Base-by-base conservation (phyloP, 2,888 invertebrate species). In the Eilema caniola region DNA sequence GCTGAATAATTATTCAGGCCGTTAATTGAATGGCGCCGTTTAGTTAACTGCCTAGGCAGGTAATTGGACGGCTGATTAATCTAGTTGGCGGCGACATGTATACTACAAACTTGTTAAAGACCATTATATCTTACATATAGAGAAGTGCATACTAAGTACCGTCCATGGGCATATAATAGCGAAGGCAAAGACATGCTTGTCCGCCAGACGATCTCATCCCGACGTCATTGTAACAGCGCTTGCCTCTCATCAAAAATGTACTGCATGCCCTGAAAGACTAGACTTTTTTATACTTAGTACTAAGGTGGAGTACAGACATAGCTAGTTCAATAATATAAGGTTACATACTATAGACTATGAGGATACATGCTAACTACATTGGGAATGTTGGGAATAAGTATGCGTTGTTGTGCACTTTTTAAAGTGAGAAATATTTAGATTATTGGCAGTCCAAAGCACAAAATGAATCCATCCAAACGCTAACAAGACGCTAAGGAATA, bases 201-300 rank as follows among this genome's bases (percentile, higher is more conserved):
- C 86, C 88, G 92, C 90, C 89, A 92, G 92, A 91, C 92, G 93
- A 92, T 90, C 94, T 92, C 94, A 90, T 91, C 92, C 89, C 92
- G 90, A 82, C 92, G 89, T 90, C 88, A 94, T 95, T 94, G 94
- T 94, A 85, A 85, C 86, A 86, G 83, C 87, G 91, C 86, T 89
- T 89, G 86, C 83, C 87, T 87, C 92, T 94, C 93, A 94, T 95
- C 92, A 93, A 95, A 95, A 93, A 95, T 95, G 91, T 89, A 95
- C 88, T 73, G 89, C 89, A 85, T 81, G 79, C 84, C 87, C 90
- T 93, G 92, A 93, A 94, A 93, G 93, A 92, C 89, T 76, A 71
- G 76, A 71, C 73, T 81, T 80, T 28, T 79, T 81, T 79, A 31
- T 37, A 67, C 33, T 28, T 60, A 41, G 53, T 53, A 28, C 64